Evolutionary conservation across 2,888 invertebrate genomes (phyloP).

Genomic region (Chouioia cunea): DNA sequence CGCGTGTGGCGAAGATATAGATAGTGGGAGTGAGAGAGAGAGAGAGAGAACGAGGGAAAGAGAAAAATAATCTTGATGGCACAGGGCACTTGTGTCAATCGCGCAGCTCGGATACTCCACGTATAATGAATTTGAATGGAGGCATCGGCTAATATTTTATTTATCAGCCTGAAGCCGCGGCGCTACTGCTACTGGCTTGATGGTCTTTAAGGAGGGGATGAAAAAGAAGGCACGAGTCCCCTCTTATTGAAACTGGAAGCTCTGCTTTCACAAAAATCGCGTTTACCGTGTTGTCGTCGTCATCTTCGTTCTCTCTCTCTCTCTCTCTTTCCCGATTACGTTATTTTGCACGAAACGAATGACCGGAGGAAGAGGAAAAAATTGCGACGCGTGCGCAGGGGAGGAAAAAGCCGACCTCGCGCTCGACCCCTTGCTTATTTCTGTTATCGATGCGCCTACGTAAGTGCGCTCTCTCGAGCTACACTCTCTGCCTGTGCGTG

Average conservation of each 20-base stretch:
- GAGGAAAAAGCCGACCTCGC: conserved; percentile 1
- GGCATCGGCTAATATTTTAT: conserved; percentile 62
- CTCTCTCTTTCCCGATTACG: no score
- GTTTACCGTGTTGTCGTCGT: no score
- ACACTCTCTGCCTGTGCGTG: not conserved
- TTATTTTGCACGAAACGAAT: no score
- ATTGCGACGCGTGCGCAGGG: not conserved
- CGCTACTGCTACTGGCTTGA: not conserved
- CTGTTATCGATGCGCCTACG: not conserved
- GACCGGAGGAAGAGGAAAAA: not conserved
- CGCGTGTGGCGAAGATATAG: not conserved
- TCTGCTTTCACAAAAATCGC: no score
- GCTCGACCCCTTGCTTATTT: no score
- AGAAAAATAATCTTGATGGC: no score
- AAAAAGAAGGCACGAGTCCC: conserved; percentile 18
- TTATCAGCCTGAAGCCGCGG: conserved; percentile 54
- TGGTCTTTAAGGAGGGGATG: conserved; percentile 40
- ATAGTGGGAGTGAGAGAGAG: no score
- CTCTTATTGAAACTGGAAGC: no score
- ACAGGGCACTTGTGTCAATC: conserved; percentile 37
- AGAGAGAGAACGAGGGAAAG: no score
- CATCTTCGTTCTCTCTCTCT: no score
- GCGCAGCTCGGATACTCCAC: conserved; percentile 45
- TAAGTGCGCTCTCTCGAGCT: not conserved
- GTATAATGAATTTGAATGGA: conserved; percentile 61